Base-by-base conservation (phyloP, 2,888 invertebrate species). In the Acanthosoma haemorrhoidale region DNA sequence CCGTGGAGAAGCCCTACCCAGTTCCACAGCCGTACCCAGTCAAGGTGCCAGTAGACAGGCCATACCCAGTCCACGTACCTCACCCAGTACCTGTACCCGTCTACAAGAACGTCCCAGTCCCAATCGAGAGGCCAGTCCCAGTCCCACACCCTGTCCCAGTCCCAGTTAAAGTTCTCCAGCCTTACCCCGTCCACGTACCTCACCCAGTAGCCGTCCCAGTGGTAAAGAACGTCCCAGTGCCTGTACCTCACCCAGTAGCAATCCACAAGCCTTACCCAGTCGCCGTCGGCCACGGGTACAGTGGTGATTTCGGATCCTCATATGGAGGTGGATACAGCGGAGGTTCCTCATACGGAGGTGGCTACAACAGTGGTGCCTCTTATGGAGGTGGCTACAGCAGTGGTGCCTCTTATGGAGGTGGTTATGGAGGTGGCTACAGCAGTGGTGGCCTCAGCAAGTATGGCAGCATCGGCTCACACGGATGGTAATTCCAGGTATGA, bases 131-230 rank as follows among this genome's bases (percentile, higher is more conserved):
- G 43, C 67, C 70, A 67, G 2, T 82, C 11, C 51, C 67, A n/a
- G 70, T 70, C 2, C 70, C 70, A 16, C 60, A 60, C 32, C 69
- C 69, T 3, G 63, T 64, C n/a, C 63, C 63, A 18, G 64, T 70
- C 9, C 63, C 70, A 15, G 51, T 63, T 0, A 79, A 82, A 1
- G 83, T 85, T 0, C 83, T 83, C 70, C 80, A 83, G 69, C 84
- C 83, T 6, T 72, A 72, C 15, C 69, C 72, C 2, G 82, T 84
- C 51, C 82, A 84, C 3, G 81, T 82, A 43, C 84, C 82, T 1
- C 84, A 85, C 2, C 81, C 84, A 2, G 84, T 83, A 72, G 83
- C 83, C 0, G 84, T 76, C 9, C 73, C 73, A n/a, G 71, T 74
- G 11, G 34, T 67, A 34, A 51, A 57, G 67, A 67, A 67, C 67